Conservation (phyloP, 2,113 vertebrate genomes). For the Paramormyrops kingsleyae region DNA sequence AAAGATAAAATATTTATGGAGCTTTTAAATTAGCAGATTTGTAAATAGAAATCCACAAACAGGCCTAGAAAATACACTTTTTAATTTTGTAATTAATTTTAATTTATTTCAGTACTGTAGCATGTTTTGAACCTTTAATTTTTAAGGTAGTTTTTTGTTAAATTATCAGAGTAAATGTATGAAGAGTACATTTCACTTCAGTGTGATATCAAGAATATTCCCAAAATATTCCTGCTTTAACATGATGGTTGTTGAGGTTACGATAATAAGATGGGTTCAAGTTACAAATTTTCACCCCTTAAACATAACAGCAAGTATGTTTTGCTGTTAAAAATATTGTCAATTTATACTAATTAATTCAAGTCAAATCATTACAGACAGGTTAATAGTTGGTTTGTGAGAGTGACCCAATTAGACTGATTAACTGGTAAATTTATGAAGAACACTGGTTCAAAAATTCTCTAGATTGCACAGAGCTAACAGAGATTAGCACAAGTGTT, state of each 20-base stretch:
- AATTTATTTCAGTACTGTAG: background rate
- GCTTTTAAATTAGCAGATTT: background rate
- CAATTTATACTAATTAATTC: background rate
- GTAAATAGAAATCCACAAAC: background rate
- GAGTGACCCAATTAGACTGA: background rate
- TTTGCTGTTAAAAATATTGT: background rate
- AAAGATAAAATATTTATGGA: slow-evolving; percentile 4
- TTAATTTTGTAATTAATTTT: background rate
- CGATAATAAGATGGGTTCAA: background rate
- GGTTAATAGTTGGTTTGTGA: background rate
- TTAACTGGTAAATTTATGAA: background rate
- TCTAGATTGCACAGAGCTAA: background rate
- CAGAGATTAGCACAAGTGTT: background rate
- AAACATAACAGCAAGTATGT: background rate
- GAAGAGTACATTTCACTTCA: background rate
- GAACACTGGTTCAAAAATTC: background rate
- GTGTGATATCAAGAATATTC: background rate
- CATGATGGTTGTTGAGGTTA: background rate
- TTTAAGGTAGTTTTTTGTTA: background rate
- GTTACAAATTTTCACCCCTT: background rate
- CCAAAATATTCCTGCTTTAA: background rate
- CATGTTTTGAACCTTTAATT: background rate
- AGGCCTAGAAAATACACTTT: background rate
- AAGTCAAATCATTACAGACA: background rate
- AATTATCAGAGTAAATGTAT: background rate